Base-by-base conservation (phyloP, 2,888 invertebrate species). In the Busseola fusca region DNA sequence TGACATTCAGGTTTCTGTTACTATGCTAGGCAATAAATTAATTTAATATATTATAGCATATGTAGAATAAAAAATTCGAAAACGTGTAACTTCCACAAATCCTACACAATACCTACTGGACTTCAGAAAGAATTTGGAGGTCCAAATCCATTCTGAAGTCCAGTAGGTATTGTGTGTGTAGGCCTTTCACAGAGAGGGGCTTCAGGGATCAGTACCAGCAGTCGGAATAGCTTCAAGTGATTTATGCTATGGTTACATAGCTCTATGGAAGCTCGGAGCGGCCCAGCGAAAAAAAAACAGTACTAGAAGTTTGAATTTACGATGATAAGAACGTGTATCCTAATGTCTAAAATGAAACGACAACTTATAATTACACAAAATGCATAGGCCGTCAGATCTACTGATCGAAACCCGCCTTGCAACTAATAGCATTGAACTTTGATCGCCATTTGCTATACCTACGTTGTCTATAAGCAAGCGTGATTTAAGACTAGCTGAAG, bases 401-500 rank as follows among this genome's bases (percentile, higher is more conserved):
- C 37, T 45, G 60, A 76, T 68, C 64, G 57, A 74, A 85, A 85
- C 69, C 70, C 45, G 59, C 73, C 79, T 64, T 69, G 57, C 63
- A 72, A 62, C 68, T 54, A 48, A 72, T 66, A 76, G 14, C 76
- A 83, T 74, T 84, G 76, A 85, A 83, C 85, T 64, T 64, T 56
- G 52, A 60, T 62, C 62, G 42, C 34, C 65, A 64, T 63, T 69
- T 71, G 12, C 37, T 16, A 65, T 75, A 77, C 48, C 77, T 75
- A 74, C 58, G 67, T 56, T 60, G 56, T 71, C 57, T 67, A 84
- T 74, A 72, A 48, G 40, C 66, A 76, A 76, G 34, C 76, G 56
- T 83, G 83, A 85, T 84, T 83, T 81, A 83, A 66, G 68, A 78
- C 77, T 63, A 75, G 65, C 67, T 66, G 64, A 85, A 76, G 74